Percentiles rank a stretch among this genome's conserved stretches.
Evolutionary conservation across 2,113 vertebrate genomes (phyloP).

Genomic region (Donacobius atricapilla): DNA sequence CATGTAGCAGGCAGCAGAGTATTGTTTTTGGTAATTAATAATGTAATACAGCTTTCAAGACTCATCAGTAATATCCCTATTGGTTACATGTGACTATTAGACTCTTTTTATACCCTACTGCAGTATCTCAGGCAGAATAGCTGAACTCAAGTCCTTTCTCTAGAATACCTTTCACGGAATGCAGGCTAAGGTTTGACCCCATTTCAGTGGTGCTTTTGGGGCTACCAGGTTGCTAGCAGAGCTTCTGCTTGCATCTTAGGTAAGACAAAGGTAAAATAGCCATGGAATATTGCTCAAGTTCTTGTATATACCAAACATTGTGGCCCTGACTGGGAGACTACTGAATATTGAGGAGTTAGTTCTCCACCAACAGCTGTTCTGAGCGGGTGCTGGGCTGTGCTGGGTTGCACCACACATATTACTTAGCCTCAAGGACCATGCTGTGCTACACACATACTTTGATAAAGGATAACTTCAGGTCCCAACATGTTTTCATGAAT

Average conservation of each 20-base stretch:
- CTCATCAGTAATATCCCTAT: not conserved
- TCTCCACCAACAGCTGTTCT: not conserved
- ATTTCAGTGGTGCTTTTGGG: not conserved
- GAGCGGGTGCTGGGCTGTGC: not conserved
- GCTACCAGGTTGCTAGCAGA: not conserved
- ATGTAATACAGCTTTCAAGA: not conserved
- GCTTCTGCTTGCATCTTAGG: not conserved
- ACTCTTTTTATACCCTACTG: not conserved
- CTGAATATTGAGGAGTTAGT: not conserved
- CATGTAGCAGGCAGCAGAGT: not conserved
- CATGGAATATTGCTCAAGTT: not conserved
- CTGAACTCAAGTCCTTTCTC: not conserved
- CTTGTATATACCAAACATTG: not conserved
- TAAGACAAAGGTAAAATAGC: not conserved
- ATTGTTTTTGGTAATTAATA: not conserved
- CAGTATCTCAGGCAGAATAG: not conserved
- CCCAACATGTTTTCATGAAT: not conserved
- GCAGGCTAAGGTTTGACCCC: not conserved
- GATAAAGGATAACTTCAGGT: not conserved
- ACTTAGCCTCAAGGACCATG: not conserved
- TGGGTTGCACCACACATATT: not conserved
- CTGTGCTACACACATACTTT: not conserved
- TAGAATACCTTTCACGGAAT: not conserved
- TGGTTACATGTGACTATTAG: not conserved
- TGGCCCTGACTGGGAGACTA: fast-evolving